Evolutionary conservation across 1,140 invertebrate genomes (phyloP).

Genomic region (Cardiocondyla obscurior): DNA sequence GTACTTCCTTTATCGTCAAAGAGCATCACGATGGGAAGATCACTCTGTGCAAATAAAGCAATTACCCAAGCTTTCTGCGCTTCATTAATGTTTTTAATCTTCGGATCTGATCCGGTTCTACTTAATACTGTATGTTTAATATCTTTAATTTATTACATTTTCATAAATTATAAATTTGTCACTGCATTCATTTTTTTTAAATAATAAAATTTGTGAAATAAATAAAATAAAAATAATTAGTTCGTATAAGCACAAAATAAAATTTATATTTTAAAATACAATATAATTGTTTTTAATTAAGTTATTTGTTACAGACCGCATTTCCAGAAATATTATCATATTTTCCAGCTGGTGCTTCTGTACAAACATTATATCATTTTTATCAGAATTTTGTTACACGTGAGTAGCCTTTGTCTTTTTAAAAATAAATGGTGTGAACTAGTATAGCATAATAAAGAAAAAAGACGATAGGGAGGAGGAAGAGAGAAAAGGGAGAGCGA

Average conservation of each 20-base stretch:
- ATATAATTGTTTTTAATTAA: background rate
- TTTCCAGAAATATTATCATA: constrained; percentile 91
- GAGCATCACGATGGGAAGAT: constrained; percentile 77
- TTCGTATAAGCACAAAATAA: too few relatives aligned
- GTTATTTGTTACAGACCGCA: constrained; percentile 84
- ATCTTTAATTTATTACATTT: constrained; percentile 7
- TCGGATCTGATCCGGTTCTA: constrained; percentile 83
- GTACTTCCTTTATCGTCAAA: constrained; percentile 83
- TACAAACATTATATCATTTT: constrained; percentile 91
- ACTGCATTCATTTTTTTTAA: background rate
- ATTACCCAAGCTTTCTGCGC: constrained; percentile 83
- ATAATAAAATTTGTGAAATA: too few relatives aligned
- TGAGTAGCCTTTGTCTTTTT: constrained; percentile 65
- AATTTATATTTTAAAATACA: background rate
- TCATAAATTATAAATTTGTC: constrained; percentile 15
- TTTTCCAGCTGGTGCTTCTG: constrained; percentile 92
- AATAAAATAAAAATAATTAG: too few relatives aligned
- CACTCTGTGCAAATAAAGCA: constrained; percentile 82
- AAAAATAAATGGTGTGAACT: background rate
- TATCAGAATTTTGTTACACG: constrained; percentile 87
- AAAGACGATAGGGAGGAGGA: too few relatives aligned
- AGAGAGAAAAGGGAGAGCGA: too few relatives aligned
- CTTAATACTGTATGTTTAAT: constrained; percentile 81
- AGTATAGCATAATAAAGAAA: too few relatives aligned
- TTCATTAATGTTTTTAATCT: constrained; percentile 85